Evolutionary conservation across 2,888 invertebrate genomes (phyloP), one percentile per base, ranked within the genome.

Genomic region (Uropetala carovei): DNA sequence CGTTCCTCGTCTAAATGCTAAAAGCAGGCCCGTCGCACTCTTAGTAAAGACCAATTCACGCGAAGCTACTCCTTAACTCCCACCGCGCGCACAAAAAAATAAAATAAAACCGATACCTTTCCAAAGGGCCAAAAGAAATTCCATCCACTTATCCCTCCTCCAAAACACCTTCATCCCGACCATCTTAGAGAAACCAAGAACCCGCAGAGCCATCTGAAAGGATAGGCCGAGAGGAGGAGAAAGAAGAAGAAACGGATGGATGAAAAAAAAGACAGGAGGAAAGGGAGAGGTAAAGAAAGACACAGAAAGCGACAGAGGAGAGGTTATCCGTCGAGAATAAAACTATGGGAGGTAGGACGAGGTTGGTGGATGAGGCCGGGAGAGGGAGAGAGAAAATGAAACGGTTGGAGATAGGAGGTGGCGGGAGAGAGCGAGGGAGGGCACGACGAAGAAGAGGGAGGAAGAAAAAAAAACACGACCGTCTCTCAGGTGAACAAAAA

Each of bases 401-500:
- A 86, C 18, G 86, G 30, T 13, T 10, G 27, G 59, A 59, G 58
- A 59, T 59, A 43, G 30, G 30, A 43, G 13, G 10, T 11, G 18
- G 64, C 64, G 85, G 57, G 85, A 9, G 22, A 30, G 81, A 8
- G 1, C 27, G 81, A 22, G 75, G 75, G 57, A 75, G 75, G 92
- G 92, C 92, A 92, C 92, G 92, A 92, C n/a, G 91, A 92, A 92
- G 83, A 91, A 56, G 81, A 60, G 92, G 86, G 84, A 93, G 92
- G 93, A 92, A 92, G 92, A 92, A n/a, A n/a, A 93, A 92, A 93
- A 93, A 93, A 93, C 93, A 92, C 92, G 92, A 93, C 93, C 93
- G 94, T 93, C 93, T 93, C 92, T 92, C 57, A 94, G 93, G 93
- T 86, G 94, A 93, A 94, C 94, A 93, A 93, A 93, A 93, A 68